These are phyloP conservation scores for Adelges cooleyi DNA, from an alignment of 1,140 invertebrate genomes.

Conservation along the genomic window DNA sequence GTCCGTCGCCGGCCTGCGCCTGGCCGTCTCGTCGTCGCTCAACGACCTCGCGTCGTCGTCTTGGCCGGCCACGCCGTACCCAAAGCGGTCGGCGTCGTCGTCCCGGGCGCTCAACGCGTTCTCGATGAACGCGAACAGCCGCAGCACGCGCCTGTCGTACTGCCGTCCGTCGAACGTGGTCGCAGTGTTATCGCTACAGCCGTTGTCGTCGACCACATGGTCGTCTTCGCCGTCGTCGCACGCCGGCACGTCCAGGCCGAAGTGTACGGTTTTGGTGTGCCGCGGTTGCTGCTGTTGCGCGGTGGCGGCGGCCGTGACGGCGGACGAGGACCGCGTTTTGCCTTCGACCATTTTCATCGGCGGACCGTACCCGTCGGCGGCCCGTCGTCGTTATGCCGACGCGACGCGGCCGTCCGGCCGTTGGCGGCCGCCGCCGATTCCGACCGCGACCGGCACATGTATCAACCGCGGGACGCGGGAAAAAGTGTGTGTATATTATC, in stretches of 20 bases:
- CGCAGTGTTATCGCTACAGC: constrained; percentile 41
- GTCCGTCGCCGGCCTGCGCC: neutral
- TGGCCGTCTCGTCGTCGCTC: constrained; percentile 21
- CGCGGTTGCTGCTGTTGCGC: neutral
- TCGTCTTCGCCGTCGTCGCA: constrained; percentile 37
- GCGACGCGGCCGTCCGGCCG: neutral
- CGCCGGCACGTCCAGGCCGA: constrained; percentile 41
- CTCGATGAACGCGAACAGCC: constrained; percentile 63
- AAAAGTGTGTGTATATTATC: too few relatives aligned
- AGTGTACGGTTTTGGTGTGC: constrained; percentile 34
- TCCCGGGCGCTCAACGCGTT: constrained; percentile 37
- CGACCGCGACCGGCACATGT: neutral
- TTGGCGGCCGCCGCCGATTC: constrained; percentile 21
- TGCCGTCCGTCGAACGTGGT: constrained; percentile 31
- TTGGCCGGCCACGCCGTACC: neutral
- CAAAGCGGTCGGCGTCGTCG: neutral
- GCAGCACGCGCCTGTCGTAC: constrained; percentile 50
- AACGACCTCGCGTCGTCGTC: constrained; percentile 3
- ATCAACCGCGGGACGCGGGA: neutral
- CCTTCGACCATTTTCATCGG: constrained; percentile 25
- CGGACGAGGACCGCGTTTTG: constrained; percentile 7
- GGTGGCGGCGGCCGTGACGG: constrained; percentile 13
- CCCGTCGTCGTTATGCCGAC: neutral
- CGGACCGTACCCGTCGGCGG: neutral
- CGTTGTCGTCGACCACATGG: constrained; percentile 42